Percentiles rank a stretch among this genome's conserved stretches.
phyloP scores from a whole-genome alignment of 1,140 invertebrate species.

The Drosophila pseudoobscura region DNA sequence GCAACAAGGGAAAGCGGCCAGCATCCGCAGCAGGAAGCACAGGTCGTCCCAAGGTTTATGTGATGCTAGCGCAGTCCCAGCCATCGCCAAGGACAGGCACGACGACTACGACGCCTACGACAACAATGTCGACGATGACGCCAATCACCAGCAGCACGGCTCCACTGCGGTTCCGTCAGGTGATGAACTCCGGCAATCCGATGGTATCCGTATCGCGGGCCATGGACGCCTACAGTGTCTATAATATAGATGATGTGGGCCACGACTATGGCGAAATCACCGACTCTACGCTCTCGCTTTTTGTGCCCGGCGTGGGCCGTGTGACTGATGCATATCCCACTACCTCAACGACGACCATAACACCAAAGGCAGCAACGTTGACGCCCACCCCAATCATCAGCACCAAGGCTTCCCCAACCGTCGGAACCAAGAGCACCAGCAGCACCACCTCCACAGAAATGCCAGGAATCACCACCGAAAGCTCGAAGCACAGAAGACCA shows the following conservation, averaged over 20 bases:
- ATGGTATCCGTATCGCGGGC: constrained; percentile 53
- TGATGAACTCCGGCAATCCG: constrained; percentile 9
- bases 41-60: constrained; percentile 12
- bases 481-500: no score
- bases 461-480: no score
- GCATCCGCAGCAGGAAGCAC: neutral
- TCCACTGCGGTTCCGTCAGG: constrained; percentile 50
- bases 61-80: constrained; percentile 5
- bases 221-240: constrained; percentile 54
- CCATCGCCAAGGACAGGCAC: neutral
- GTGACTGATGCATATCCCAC: constrained; percentile 45
- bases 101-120: constrained; percentile 15
- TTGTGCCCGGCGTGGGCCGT: constrained; percentile 54
- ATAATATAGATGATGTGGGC: constrained; percentile 64
- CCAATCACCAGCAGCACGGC: constrained; percentile 8
- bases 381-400: no score
- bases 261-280: constrained; percentile 53
- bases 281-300: constrained; percentile 54
- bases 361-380: neutral
- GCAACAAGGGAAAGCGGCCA: neutral
- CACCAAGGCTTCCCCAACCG: no score
- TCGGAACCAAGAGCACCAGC: no score
- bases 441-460: no score
- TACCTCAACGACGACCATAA: constrained; percentile 18
- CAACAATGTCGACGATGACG: neutral